Conservation (phyloP, 1,140 invertebrate genomes). For the Zophobas morio region DNA sequence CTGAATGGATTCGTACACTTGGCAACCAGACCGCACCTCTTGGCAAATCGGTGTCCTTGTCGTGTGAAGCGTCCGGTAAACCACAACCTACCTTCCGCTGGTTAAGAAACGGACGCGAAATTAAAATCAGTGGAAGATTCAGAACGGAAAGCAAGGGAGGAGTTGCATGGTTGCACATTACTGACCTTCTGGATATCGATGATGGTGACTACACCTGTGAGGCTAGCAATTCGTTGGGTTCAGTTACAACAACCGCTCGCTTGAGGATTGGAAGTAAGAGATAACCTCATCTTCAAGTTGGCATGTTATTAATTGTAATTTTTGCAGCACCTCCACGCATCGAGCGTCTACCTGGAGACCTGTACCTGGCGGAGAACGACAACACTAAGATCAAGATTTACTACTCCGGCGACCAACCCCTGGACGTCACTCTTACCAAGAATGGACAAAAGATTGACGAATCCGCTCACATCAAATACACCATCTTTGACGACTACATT, state of each 20-base stretch:
- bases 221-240: conserved; percentile 92
- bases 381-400: conserved; percentile 96
- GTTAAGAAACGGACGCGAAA: conserved; percentile 93
- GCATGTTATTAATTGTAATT: conserved; percentile 48
- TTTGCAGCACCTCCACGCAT: conserved; percentile 90
- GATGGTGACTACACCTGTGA: conserved; percentile 98
- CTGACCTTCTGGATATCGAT: conserved; percentile 92
- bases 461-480: conserved; percentile 89
- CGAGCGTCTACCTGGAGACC: conserved; percentile 90
- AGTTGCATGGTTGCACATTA: conserved; percentile 88
- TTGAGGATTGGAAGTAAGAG: conserved; percentile 90
- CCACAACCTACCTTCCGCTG: conserved; percentile 92
- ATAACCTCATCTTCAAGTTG: neutral
- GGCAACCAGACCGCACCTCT: conserved; percentile 84
- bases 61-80: conserved; percentile 92
- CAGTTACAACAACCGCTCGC: conserved; percentile 86
- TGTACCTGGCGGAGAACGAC: conserved; percentile 92
- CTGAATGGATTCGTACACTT: conserved; percentile 91
- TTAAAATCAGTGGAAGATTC: conserved; percentile 79
- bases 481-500: conserved; percentile 96
- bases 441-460: conserved; percentile 86
- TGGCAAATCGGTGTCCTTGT: conserved; percentile 88
- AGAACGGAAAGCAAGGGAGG: conserved; percentile 83
- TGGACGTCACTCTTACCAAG: conserved; percentile 87
- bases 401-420: conserved; percentile 93